Evolutionary conservation across 2,797 vertebrate species (phyloP).

Genomic region (Heterohyrax brucei): DNA sequence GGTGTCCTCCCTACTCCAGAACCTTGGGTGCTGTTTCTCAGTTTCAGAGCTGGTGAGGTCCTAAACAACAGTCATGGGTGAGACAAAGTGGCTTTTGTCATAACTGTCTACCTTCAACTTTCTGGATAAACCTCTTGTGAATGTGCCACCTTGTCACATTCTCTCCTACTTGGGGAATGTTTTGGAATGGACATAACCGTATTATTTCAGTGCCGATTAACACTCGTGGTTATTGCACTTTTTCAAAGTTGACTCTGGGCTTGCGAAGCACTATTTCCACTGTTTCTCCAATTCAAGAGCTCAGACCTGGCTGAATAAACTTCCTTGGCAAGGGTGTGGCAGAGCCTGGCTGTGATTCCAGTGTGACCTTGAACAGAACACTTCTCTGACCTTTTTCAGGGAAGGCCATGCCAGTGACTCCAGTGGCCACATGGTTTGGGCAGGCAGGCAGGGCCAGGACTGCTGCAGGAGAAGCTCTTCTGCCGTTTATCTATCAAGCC

Average conservation of each 20-base stretch:
- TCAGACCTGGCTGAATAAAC: neutral
- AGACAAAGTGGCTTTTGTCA: neutral
- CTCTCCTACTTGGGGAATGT: neutral
- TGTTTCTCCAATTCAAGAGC: neutral
- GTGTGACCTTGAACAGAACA: neutral
- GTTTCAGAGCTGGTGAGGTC: neutral
- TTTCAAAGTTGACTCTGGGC: slow-evolving; percentile 11
- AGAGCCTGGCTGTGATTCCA: neutral
- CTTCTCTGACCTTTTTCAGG: neutral
- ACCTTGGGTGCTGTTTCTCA: neutral
- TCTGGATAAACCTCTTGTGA: slow-evolving; percentile 30
- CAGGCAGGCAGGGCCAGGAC: neutral
- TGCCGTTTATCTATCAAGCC: neutral
- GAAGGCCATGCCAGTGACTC: too few species aligned
- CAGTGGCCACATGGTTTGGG: neutral
- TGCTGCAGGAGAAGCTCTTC: too few species aligned
- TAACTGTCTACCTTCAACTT: neutral
- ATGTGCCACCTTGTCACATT: neutral
- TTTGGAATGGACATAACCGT: neutral
- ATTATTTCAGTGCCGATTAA: slow-evolving; percentile 15
- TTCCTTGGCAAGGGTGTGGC: neutral
- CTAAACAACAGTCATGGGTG: neutral
- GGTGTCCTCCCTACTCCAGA: neutral
- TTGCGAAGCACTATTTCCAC: neutral
- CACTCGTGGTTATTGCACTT: neutral